These are phyloP conservation scores for Parascotia fuliginaria DNA, from an alignment of 2,888 invertebrate genomes.

Conservation along the genomic window DNA sequence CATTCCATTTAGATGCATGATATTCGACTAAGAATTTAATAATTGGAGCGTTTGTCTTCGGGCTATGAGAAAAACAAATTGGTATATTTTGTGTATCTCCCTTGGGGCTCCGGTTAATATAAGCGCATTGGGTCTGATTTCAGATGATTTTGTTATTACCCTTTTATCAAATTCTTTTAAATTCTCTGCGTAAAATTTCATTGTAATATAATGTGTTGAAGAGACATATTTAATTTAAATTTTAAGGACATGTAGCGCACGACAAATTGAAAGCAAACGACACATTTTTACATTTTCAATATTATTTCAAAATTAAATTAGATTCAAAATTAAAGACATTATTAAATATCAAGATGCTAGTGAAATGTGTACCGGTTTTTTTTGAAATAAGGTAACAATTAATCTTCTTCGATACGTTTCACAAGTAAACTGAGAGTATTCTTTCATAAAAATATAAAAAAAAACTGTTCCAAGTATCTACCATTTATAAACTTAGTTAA, in stretches of 20 bases:
- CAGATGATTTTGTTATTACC: constrained; percentile 25
- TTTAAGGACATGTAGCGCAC: too few relatives aligned
- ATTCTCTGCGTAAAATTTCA: neutral
- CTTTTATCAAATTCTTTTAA: constrained; percentile 3
- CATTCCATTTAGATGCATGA: constrained; percentile 57
- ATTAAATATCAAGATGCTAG: too few relatives aligned
- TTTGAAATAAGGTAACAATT: constrained; percentile 12
- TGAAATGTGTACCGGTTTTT: constrained; percentile 14
- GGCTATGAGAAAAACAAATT: constrained; percentile 70
- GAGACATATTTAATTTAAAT: too few relatives aligned
- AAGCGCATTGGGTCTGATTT: constrained; percentile 21
- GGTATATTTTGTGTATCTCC: constrained; percentile 59
- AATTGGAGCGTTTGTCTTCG: constrained; percentile 69
- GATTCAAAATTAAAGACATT: too few relatives aligned
- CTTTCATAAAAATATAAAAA: neutral
- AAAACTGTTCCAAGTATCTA: neutral
- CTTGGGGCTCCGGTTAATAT: constrained; percentile 46
- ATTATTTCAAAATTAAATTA: too few relatives aligned
- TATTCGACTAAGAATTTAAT: constrained; percentile 73
- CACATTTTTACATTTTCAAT: too few relatives aligned
- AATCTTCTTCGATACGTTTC: constrained; percentile 2
- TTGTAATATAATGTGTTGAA: too few relatives aligned
- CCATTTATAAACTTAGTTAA: neutral
- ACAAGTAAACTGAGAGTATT: neutral
- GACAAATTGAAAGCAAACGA: too few relatives aligned